A percentile compares a stretch with the other conserved stretches of the same genome.
phyloP scores from a whole-genome alignment of 2,888 invertebrate species.

The Alcis repandata region DNA sequence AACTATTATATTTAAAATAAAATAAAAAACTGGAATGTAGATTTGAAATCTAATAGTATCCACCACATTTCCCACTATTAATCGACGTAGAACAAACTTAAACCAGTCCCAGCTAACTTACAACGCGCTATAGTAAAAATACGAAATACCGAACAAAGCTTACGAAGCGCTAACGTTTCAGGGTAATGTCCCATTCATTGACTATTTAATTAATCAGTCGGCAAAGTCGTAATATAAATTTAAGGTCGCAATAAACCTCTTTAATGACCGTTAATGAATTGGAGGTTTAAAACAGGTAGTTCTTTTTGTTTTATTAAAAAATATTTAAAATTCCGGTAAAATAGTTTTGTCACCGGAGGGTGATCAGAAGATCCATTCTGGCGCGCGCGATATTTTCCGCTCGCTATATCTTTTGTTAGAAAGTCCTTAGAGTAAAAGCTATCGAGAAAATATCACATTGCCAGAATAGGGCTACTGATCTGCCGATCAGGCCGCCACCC shows the following conservation, averaged over 20 bases:
- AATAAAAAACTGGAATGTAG: too few species aligned
- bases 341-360: slow-evolving; percentile 65
- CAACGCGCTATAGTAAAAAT: slow-evolving; percentile 51
- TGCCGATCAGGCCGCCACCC: slow-evolving; percentile 30
- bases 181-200: slow-evolving; percentile 64
- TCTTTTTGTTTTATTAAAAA: slow-evolving; percentile 55
- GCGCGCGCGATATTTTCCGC: too few species aligned
- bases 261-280: slow-evolving; percentile 82
- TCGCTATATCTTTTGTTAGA: too few species aligned
- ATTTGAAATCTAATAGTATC: neutral
- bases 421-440: too few species aligned
- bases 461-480: slow-evolving; percentile 36
- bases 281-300: slow-evolving; percentile 79
- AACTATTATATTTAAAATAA: too few species aligned
- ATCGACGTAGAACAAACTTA: slow-evolving; percentile 2
- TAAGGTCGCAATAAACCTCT: slow-evolving; percentile 73
- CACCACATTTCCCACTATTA: slow-evolving; percentile 9
- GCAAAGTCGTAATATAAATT: slow-evolving; percentile 69
- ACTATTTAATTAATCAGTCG: slow-evolving; percentile 78
- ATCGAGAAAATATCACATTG: too few species aligned
- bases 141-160: slow-evolving; percentile 56
- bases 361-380: too few species aligned
- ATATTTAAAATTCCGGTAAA: slow-evolving; percentile 71
- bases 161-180: slow-evolving; percentile 39
- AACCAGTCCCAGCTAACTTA: slow-evolving; percentile 21